Evolutionary conservation across 2,113 vertebrate species (phyloP).

Genomic region (Spermophilus dauricus): DNA sequence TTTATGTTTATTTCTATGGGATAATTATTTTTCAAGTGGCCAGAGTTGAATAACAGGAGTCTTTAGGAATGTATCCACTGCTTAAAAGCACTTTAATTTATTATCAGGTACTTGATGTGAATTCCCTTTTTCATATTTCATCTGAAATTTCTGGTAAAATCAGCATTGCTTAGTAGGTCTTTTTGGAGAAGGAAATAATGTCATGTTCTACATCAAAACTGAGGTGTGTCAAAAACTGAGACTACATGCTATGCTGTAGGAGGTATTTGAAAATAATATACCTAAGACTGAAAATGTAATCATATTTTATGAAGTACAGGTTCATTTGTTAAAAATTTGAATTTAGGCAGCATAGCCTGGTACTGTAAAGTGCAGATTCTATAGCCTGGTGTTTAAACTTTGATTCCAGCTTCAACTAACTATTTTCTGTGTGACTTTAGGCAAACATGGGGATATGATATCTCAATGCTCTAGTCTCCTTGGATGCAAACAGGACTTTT

Average conservation of each 20-base stretch:
- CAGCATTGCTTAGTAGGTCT: neutral
- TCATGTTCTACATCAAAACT: neutral
- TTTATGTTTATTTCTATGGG: neutral
- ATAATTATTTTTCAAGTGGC: neutral
- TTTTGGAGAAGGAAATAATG: neutral
- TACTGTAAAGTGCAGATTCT: neutral
- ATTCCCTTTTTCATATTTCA: neutral
- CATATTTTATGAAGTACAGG: neutral
- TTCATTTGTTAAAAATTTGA: neutral
- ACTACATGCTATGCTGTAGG: neutral
- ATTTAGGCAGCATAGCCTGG: neutral
- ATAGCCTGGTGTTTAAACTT: neutral
- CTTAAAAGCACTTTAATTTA: neutral
- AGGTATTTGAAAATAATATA: slow-evolving; percentile 16
- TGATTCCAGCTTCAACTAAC: neutral
- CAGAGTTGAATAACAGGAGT: neutral
- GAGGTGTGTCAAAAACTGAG: neutral
- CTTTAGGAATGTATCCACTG: neutral
- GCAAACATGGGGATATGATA: neutral
- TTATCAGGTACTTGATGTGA: neutral
- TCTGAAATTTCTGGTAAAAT: slow-evolving; percentile 3
- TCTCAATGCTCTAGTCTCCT: slow-evolving; percentile 38
- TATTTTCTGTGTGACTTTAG: neutral
- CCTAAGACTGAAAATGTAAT: neutral
- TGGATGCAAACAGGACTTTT: neutral